A percentile compares a stretch with the other conserved stretches of the same genome.
Evolutionary conservation across 2,797 vertebrate species (phyloP).

Genomic region (Vultur gryphus): DNA sequence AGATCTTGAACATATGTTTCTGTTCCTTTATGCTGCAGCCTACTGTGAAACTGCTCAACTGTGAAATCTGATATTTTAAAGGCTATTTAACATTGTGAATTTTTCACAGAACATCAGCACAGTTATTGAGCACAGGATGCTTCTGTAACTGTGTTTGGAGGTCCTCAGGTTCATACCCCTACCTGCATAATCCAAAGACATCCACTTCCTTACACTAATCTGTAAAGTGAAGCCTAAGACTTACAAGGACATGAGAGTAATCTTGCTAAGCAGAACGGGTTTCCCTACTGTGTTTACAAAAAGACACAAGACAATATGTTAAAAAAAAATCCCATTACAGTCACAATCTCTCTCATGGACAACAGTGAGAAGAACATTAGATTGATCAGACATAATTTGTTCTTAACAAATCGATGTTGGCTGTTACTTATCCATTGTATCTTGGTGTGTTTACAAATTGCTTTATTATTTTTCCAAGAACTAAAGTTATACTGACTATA

Average conservation of each 20-base stretch:
- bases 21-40: not conserved
- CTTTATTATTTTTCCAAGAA: not conserved
- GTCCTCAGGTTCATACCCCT: not conserved
- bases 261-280: not conserved
- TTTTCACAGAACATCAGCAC: not conserved
- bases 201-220: not conserved
- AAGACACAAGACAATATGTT: not conserved
- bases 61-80: slow-evolving; percentile 41
- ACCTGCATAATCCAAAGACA: not conserved
- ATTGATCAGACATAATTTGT: not conserved
- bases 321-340: not conserved
- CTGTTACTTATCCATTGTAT: not conserved
- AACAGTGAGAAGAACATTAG: not conserved
- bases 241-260: not conserved
- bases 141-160: not conserved
- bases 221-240: not conserved
- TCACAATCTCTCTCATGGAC: not conserved
- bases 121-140: not conserved
- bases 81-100: not conserved
- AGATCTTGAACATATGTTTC: not conserved
- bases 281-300: not conserved
- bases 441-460: not conserved
- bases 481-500: not conserved
- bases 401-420: not conserved
- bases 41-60: not conserved